phyloP scores from a whole-genome alignment of 2,888 invertebrate genomes.

The Yponomeuta plumbellus region DNA sequence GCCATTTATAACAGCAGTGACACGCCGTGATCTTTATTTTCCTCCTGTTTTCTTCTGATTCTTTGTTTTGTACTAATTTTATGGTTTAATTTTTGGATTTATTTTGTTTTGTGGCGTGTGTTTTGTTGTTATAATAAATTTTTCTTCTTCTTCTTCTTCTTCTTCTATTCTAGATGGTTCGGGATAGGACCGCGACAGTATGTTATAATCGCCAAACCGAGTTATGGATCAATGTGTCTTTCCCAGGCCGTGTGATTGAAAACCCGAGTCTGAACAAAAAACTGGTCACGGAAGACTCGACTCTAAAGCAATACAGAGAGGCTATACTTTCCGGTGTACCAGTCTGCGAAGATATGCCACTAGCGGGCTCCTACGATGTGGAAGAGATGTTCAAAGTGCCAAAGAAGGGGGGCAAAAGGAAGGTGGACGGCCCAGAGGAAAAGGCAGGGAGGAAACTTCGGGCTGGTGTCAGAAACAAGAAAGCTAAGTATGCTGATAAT shows the following conservation, averaged over 20 bases:
- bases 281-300: conserved; percentile 30
- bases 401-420: conserved; percentile 37
- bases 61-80: too few species aligned
- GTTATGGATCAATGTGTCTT: too few species aligned
- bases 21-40: too few species aligned
- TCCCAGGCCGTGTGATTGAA: not conserved
- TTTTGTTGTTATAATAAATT: too few species aligned
- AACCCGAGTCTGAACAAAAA: not conserved
- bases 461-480: conserved; percentile 37
- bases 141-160: too few species aligned
- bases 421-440: conserved; percentile 24
- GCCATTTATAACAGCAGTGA: too few species aligned
- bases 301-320: conserved; percentile 44
- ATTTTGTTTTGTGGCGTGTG: too few species aligned
- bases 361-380: conserved; percentile 28
- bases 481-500: conserved; percentile 19
- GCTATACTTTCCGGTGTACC: conserved; percentile 33
- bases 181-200: too few species aligned
- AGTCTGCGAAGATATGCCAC: conserved; percentile 33
- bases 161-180: too few species aligned
- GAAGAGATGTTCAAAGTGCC: not conserved
- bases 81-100: too few species aligned
- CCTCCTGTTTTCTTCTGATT: too few species aligned
- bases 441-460: conserved; percentile 18
- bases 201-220: too few species aligned